A percentile compares a stretch with the other conserved stretches of the same genome.
phyloP scores from a whole-genome alignment of 2,113 vertebrate genomes.

The Ailurus styani region DNA sequence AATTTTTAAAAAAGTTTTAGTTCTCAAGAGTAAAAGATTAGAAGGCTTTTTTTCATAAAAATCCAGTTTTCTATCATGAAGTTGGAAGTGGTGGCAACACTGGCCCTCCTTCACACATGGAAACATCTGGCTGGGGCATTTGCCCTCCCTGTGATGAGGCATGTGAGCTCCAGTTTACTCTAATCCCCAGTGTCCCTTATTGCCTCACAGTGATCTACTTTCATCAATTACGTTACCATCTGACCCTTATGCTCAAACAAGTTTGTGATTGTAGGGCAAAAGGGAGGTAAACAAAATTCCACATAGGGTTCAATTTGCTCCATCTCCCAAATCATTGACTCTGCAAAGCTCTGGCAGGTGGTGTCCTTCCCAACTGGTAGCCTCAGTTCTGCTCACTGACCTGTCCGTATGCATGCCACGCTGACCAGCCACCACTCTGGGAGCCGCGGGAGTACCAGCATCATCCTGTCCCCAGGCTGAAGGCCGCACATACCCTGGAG shows the following conservation, averaged over 20 bases:
- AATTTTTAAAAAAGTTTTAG: not conserved
- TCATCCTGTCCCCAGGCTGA: conserved; percentile 73
- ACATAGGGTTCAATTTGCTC: not conserved
- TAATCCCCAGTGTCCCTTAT: not conserved
- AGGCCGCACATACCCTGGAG: conserved; percentile 68
- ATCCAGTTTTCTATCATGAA: not conserved
- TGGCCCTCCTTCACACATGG: not conserved
- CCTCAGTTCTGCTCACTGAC: conserved; percentile 36
- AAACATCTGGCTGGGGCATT: not conserved
- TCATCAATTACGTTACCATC: not conserved
- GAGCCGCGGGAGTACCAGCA: conserved; percentile 74
- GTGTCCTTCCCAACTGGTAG: not conserved
- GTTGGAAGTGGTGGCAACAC: not conserved
- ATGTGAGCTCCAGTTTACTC: not conserved
- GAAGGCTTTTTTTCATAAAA: not conserved
- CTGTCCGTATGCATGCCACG: conserved; percentile 78
- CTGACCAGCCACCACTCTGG: conserved; percentile 81
- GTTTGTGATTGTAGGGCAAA: not conserved
- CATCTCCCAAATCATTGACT: not conserved
- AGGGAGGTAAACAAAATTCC: not conserved
- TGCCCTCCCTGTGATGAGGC: not conserved
- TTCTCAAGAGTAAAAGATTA: not conserved
- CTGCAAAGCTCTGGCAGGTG: not conserved
- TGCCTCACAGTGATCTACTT: not conserved
- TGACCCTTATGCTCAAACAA: not conserved